Conservation (phyloP, 2,797 vertebrate genomes). For the Microcaecilia unicolor region DNA sequence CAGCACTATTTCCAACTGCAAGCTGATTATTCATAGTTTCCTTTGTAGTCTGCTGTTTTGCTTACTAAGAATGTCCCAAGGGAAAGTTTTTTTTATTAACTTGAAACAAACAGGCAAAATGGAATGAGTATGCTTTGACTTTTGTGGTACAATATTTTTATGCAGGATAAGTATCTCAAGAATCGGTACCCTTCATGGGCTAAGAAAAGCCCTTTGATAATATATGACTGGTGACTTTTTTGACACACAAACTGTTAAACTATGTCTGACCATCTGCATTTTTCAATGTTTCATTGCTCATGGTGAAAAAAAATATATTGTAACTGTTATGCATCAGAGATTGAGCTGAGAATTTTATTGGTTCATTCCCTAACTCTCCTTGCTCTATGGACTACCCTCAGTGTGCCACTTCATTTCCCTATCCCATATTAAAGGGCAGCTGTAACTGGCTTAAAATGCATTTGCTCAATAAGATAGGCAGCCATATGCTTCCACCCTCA, state of each 20-base stretch:
- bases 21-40: constrained; percentile 39
- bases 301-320: background rate
- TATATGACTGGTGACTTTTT: no score
- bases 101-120: constrained; percentile 27
- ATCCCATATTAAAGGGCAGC: no score
- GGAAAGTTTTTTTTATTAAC: constrained; percentile 30
- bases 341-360: background rate
- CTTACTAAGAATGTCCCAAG: constrained; percentile 31
- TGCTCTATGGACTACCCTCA: background rate
- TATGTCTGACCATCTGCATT: background rate
- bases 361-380: background rate
- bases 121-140: background rate
- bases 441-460: no score
- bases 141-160: constrained; percentile 1
- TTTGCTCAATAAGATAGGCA: no score
- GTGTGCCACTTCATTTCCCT: no score
- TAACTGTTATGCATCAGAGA: background rate
- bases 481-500: no score
- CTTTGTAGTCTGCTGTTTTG: constrained; percentile 29
- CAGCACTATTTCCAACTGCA: constrained; percentile 25
- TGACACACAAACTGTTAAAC: no score
- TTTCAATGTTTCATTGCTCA: background rate
- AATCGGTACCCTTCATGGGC: constrained; percentile 8
- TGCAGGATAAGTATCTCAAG: constrained; percentile 3
- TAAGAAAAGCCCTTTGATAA: background rate